A percentile compares a stretch with the other conserved stretches of the same genome.
These are phyloP conservation scores for Rynchops niger DNA, from an alignment of 2,113 vertebrate genomes.

Conservation along the genomic window DNA sequence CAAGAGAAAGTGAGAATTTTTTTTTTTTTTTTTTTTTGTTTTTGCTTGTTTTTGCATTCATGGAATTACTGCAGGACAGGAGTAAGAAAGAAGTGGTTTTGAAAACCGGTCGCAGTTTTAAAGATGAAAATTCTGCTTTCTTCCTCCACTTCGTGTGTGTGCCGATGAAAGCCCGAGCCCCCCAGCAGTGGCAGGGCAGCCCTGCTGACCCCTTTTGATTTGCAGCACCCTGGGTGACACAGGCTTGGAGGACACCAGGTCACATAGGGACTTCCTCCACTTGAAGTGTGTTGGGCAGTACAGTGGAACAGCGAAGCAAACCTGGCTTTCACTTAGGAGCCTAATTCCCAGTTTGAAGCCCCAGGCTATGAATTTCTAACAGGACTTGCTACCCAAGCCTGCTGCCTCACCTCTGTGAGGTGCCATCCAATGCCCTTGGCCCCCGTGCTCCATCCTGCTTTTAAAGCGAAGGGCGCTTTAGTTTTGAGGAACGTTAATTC, in stretches of 20 bases:
- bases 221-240: not conserved
- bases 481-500: constrained; percentile 10
- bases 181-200: not conserved
- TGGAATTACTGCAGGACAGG: not conserved
- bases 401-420: not conserved
- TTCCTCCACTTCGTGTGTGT: not conserved
- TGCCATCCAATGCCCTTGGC: rapidly evolving
- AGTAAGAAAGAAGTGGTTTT: not conserved
- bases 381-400: not conserved
- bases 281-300: not conserved
- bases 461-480: not conserved
- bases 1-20: not conserved
- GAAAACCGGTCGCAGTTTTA: not conserved
- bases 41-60: not conserved
- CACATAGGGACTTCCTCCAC: rapidly evolving
- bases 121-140: not conserved
- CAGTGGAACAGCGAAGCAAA: not conserved
- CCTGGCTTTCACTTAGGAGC: not conserved
- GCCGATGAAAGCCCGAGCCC: rapidly evolving
- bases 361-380: not conserved
- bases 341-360: not conserved
- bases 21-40: not conserved
- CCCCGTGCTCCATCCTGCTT: not conserved
- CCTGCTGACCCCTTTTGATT: not conserved
- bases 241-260: not conserved